phyloP scores from a whole-genome alignment of 2,797 vertebrate species.

The Caiman crocodilus region DNA sequence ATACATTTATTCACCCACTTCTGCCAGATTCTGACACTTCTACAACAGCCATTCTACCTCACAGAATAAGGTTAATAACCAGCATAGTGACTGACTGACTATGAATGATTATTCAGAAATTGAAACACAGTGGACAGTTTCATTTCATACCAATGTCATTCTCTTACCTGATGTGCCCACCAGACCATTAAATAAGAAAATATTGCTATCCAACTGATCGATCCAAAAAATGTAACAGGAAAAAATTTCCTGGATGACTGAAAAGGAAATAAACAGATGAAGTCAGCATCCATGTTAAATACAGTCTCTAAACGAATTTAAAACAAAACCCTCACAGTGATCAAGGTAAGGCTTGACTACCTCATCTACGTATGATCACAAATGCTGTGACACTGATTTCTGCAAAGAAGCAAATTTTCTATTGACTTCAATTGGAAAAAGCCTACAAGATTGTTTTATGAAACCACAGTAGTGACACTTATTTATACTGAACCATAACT shows the following conservation, averaged over 20 bases:
- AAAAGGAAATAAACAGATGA: constrained; percentile 70
- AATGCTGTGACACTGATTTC: neutral
- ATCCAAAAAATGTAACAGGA: constrained; percentile 91
- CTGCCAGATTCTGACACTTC: neutral
- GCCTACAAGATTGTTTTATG: neutral
- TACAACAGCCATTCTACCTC: neutral
- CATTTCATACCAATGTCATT: neutral
- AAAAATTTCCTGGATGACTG: constrained; percentile 91
- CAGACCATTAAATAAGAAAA: constrained; percentile 99
- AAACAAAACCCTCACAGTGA: neutral
- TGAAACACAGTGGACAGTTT: neutral
- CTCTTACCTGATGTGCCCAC: constrained; percentile 98
- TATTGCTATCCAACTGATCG: constrained; percentile 94
- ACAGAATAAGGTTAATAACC: constrained; percentile 7
- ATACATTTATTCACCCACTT: no score
- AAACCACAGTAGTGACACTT: neutral
- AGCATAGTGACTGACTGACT: neutral
- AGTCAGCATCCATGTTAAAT: neutral
- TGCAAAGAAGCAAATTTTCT: neutral
- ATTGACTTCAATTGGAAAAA: neutral
- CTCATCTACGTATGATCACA: neutral
- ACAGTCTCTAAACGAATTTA: neutral
- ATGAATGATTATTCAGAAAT: neutral
- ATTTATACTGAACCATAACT: neutral
- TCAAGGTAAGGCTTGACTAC: neutral